A percentile compares a stretch with the other conserved stretches of the same genome.
phyloP scores from a whole-genome alignment of 2,888 invertebrate species.

The Mesorhabditis sp. region DNA sequence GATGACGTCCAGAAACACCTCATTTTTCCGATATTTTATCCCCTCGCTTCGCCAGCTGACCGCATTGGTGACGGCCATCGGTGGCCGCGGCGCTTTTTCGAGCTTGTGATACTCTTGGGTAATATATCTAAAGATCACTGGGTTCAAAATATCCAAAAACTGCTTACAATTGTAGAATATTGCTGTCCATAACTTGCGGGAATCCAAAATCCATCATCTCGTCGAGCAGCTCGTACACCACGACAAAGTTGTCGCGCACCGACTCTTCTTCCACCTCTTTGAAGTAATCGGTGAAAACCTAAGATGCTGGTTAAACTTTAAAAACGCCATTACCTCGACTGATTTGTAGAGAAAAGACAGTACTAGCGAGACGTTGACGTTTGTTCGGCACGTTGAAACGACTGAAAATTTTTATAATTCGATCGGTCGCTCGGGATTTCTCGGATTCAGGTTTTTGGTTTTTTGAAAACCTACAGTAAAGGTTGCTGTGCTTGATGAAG shows the following conservation, averaged over 20 bases:
- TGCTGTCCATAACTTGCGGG: conserved; percentile 95
- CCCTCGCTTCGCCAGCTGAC: conserved; percentile 98
- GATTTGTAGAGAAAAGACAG: conserved; percentile 94
- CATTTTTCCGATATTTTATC: conserved; percentile 96
- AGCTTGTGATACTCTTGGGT: conserved; percentile 96
- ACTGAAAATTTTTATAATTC: conserved; percentile 40
- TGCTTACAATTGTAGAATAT: conserved; percentile 83
- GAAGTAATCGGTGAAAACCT: conserved; percentile 84
- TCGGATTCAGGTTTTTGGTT: not conserved
- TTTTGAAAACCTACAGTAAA: conserved; percentile 67
- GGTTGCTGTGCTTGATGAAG: conserved; percentile 93
- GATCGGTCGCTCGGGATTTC: not conserved
- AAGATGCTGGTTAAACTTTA: conserved; percentile 14
- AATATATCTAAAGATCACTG: conserved; percentile 68
- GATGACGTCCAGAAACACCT: conserved; percentile 97
- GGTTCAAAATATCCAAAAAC: not conserved
- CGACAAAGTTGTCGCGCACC: conserved; percentile 95
- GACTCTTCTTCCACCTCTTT: conserved; percentile 84
- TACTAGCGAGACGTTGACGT: conserved; percentile 90
- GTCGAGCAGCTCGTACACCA: conserved; percentile 92
- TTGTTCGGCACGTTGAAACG: conserved; percentile 72
- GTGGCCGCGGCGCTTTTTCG: conserved; percentile 88
- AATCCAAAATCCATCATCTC: conserved; percentile 93
- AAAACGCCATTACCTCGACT: conserved; percentile 78
- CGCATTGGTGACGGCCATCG: conserved; percentile 98